phyloP scores from a whole-genome alignment of 2,113 vertebrate genomes.

The Trematocara marginatum region DNA sequence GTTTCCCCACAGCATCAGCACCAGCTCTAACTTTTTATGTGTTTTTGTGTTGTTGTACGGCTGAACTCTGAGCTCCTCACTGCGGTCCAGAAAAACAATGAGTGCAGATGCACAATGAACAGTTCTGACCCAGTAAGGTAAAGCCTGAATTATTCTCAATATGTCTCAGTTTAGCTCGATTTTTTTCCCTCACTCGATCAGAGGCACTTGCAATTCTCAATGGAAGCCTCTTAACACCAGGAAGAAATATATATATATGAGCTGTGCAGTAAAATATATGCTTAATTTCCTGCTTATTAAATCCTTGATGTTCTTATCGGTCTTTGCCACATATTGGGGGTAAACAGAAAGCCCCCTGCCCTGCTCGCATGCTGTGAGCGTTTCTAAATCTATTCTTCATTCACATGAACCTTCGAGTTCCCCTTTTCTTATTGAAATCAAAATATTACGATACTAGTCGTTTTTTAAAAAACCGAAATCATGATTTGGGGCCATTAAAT shows the following conservation, averaged over 20 bases:
- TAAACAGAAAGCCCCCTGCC: background rate
- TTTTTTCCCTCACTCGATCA: rapidly evolving
- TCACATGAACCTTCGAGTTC: background rate
- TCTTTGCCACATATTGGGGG: background rate
- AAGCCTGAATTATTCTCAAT: background rate
- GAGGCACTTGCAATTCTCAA: background rate
- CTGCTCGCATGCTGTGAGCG: background rate
- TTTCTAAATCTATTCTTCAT: background rate
- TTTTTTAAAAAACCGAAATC: background rate
- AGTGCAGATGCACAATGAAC: background rate
- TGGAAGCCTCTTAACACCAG: background rate
- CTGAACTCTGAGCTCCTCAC: background rate
- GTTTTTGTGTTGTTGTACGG: background rate
- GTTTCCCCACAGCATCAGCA: background rate
- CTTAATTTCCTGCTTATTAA: background rate
- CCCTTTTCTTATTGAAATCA: background rate
- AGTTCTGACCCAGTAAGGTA: background rate
- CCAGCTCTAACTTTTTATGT: background rate
- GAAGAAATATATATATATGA: background rate
- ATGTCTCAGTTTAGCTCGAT: background rate
- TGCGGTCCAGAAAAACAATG: background rate
- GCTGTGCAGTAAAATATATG: background rate
- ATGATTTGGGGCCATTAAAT: background rate
- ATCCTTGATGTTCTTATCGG: background rate
- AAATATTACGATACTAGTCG: background rate